Evolutionary conservation across 2,888 invertebrate genomes (phyloP).

Genomic region (Ferrisia virgata): DNA sequence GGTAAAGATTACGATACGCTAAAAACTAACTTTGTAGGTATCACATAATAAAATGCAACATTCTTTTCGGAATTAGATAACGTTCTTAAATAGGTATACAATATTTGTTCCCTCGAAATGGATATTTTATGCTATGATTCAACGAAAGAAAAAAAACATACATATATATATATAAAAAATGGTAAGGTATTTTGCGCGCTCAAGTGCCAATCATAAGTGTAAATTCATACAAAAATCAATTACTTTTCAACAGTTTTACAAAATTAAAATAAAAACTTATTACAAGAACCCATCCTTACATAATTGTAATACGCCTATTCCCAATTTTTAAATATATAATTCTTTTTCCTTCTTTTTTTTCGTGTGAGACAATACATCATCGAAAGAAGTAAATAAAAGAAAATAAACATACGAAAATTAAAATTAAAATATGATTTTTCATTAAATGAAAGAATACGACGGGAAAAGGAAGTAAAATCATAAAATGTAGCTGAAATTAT

Average conservation of each 20-base stretch:
- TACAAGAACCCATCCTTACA: not conserved
- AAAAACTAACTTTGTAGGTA: not conserved
- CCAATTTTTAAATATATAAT: not conserved
- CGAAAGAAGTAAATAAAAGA: not conserved
- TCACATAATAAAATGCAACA: constrained; percentile 23
- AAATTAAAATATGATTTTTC: not conserved
- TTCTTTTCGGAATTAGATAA: not conserved
- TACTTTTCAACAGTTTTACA: not conserved
- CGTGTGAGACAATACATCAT: not conserved
- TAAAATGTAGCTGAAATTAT: not conserved
- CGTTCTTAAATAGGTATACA: constrained; percentile 20
- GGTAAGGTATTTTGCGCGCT: not conserved
- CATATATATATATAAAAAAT: not conserved
- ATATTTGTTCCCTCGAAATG: constrained; percentile 10
- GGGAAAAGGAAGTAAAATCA: not conserved
- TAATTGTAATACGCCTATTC: not conserved
- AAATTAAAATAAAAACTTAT: not conserved
- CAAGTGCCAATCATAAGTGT: not conserved
- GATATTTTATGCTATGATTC: not conserved
- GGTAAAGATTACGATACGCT: not conserved
- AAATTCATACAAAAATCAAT: not conserved
- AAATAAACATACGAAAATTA: constrained; percentile 16
- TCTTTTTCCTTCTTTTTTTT: not conserved
- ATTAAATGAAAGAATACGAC: not conserved
- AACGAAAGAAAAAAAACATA: not conserved